Conservation (phyloP, 2,113 vertebrate species). For the Campylomormyrus tamandua region DNA sequence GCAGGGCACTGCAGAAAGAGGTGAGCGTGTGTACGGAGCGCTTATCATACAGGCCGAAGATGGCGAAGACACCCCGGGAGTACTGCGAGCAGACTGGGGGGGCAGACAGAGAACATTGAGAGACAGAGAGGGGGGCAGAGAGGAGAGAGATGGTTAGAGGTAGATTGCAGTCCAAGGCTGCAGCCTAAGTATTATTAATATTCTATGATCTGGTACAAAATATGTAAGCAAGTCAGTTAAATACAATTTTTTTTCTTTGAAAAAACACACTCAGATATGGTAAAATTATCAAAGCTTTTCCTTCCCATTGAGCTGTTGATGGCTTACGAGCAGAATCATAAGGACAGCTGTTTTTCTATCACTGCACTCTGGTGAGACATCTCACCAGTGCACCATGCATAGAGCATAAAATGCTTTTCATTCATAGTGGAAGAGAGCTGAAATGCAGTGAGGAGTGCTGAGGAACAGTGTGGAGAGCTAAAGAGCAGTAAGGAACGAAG, state of each 20-base stretch:
- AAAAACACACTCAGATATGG: neutral
- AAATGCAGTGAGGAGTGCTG: neutral
- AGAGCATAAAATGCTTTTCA: neutral
- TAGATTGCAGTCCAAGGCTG: neutral
- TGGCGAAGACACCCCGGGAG: constrained; percentile 94
- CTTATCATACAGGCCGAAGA: constrained; percentile 98
- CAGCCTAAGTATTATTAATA: neutral
- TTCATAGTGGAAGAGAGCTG: neutral
- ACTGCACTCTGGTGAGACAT: neutral
- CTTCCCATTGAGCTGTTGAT: neutral
- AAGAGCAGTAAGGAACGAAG: neutral
- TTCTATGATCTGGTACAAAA: neutral
- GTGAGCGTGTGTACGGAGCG: constrained; percentile 96
- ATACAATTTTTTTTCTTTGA: neutral
- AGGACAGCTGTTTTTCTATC: neutral
- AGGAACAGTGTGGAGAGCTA: neutral
- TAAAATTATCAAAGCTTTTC: neutral
- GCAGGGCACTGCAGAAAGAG: constrained; percentile 95
- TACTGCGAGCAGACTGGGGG: constrained; percentile 93
- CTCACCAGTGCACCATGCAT: neutral
- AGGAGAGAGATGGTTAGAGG: neutral
- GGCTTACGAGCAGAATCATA: neutral
- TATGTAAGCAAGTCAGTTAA: neutral
- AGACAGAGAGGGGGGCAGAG: neutral
- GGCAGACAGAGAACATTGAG: constrained; percentile 8